phyloP scores from a whole-genome alignment of 2,797 vertebrate genomes.

The Microctenopoma stevenorrisi region DNA sequence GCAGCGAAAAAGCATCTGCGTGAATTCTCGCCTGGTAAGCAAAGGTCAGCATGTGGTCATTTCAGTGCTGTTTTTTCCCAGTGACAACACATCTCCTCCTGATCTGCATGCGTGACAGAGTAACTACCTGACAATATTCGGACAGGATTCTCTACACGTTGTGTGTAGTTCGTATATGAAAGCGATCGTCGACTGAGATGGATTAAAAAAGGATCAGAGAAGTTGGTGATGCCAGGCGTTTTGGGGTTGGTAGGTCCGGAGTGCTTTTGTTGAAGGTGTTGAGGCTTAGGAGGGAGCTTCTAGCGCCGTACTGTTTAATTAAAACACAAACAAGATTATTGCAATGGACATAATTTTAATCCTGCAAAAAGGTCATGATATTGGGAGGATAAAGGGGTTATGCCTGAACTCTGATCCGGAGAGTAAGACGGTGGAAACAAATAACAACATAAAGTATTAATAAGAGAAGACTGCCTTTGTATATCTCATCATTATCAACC shows the following conservation, averaged over 20 bases:
- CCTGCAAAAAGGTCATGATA: slow-evolving; percentile 54
- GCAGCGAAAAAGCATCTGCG: slow-evolving; percentile 26
- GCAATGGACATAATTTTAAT: slow-evolving; percentile 56
- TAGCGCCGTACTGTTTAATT: slow-evolving; percentile 63
- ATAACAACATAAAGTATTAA: slow-evolving; percentile 17
- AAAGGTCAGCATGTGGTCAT: too few species aligned
- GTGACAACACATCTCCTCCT: too few species aligned
- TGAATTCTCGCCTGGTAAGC: slow-evolving; percentile 7
- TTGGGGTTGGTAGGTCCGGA: slow-evolving; percentile 5
- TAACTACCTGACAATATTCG: too few species aligned
- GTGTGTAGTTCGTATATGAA: too few species aligned
- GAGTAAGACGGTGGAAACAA: slow-evolving; percentile 2
- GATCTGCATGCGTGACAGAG: too few species aligned
- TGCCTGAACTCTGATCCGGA: slow-evolving; percentile 2
- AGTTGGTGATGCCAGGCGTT: neutral
- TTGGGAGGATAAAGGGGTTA: slow-evolving; percentile 23
- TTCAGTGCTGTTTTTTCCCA: too few species aligned
- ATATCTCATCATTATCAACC: slow-evolving; percentile 1
- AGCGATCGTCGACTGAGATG: slow-evolving; percentile 16
- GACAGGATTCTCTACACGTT: too few species aligned
- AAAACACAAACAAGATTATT: slow-evolving; percentile 66
- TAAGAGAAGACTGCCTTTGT: neutral
- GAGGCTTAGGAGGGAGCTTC: slow-evolving; percentile 17
- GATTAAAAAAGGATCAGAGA: slow-evolving; percentile 7
- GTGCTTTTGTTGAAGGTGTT: slow-evolving; percentile 23